Conservation (phyloP, 1,140 invertebrate species). For the Colletes gigas region DNA sequence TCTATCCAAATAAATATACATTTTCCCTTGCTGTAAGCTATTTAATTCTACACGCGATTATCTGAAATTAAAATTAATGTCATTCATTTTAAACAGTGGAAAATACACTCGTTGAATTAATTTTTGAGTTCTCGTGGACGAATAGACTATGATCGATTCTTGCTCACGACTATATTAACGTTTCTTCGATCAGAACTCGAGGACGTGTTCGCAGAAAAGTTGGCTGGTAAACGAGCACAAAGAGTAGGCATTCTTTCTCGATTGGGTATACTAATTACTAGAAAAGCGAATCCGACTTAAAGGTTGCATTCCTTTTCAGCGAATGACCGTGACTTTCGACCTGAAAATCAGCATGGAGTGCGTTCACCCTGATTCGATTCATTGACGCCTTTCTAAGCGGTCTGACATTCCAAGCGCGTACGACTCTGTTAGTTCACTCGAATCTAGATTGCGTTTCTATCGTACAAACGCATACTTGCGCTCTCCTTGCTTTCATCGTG, state of each 20-base stretch:
- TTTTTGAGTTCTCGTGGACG: no score
- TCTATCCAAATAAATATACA: no score
- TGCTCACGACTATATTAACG: background rate
- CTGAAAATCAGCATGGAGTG: constrained; percentile 38
- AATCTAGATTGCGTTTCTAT: constrained; percentile 61
- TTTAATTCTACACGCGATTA: no score
- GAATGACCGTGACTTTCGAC: constrained; percentile 49
- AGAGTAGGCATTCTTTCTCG: no score
- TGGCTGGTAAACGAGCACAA: background rate
- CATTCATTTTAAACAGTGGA: no score
- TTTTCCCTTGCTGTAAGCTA: no score
- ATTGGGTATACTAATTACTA: background rate
- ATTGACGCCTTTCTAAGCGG: constrained; percentile 49
- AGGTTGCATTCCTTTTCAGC: background rate
- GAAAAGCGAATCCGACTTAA: background rate
- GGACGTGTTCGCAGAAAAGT: background rate
- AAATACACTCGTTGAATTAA: no score
- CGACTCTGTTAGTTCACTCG: constrained; percentile 32
- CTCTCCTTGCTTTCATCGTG: constrained; percentile 56
- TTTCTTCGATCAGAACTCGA: background rate
- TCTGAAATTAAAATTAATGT: no score
- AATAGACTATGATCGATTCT: no score
- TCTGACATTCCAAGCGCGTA: constrained; percentile 29
- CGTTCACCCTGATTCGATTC: constrained; percentile 51
- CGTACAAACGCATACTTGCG: constrained; percentile 29